A percentile compares a stretch with the other conserved stretches of the same genome.
Evolutionary conservation across 2,797 vertebrate genomes (phyloP).

Genomic region (Rousettus madagascariensis): DNA sequence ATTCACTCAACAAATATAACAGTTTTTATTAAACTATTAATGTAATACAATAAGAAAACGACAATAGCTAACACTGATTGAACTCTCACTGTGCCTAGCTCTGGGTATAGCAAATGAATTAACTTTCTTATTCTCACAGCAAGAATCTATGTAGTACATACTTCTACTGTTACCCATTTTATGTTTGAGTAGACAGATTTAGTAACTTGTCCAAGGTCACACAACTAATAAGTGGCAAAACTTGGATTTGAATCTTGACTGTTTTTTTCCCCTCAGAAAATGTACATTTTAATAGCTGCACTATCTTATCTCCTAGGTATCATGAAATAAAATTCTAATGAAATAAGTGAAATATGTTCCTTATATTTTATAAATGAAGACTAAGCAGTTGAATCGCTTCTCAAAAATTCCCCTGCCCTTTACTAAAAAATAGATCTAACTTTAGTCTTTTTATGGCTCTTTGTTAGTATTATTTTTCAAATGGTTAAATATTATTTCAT

Average conservation of each 20-base stretch:
- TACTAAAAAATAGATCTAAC: not conserved
- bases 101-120: not conserved
- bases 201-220: not conserved
- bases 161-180: not conserved
- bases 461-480: slow-evolving; percentile 11
- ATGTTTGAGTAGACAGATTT: not conserved
- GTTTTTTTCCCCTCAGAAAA: not conserved
- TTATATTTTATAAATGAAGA: not conserved
- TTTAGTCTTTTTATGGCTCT: not conserved
- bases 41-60: not conserved
- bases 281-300: not conserved
- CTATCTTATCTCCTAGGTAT: not conserved
- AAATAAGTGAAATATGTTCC: not conserved
- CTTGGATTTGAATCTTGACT: not conserved
- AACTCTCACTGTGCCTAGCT: not conserved
- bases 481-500: not conserved
- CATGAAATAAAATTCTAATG: slow-evolving; percentile 9
- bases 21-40: not conserved
- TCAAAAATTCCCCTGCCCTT: not conserved
- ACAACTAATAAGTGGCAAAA: not conserved
- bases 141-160: not conserved
- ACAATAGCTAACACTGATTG: not conserved
- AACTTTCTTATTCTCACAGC: not conserved
- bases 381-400: slow-evolving; percentile 5
- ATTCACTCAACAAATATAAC: not conserved